phyloP scores from a whole-genome alignment of 2,797 vertebrate genomes.

The Mormyrops attenuatus region DNA sequence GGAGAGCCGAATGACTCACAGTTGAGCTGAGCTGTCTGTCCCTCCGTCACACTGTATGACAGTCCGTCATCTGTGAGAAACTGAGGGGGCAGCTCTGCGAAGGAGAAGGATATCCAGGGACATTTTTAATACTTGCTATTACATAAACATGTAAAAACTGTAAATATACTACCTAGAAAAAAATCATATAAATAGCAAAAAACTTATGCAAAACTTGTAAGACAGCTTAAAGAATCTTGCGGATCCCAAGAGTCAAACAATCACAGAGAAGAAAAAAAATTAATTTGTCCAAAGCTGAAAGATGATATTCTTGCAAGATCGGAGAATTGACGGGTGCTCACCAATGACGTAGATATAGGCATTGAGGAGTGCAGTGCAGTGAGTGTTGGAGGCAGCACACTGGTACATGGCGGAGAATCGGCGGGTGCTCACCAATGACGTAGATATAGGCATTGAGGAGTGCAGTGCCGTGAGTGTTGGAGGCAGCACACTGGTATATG shows the following conservation, averaged over 20 bases:
- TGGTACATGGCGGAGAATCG: constrained; percentile 61
- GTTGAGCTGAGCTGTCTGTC: constrained; percentile 63
- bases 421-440: constrained; percentile 66
- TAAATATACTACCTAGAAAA: background rate
- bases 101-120: background rate
- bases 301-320: background rate
- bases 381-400: constrained; percentile 76
- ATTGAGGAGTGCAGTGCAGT: constrained; percentile 73
- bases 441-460: constrained; percentile 75
- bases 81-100: constrained; percentile 73
- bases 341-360: constrained; percentile 75
- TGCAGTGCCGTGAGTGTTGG: constrained; percentile 73
- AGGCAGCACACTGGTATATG: constrained; percentile 79
- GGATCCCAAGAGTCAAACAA: background rate
- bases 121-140: background rate
- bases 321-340: constrained; percentile 44
- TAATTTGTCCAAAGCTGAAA: background rate
- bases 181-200: background rate
- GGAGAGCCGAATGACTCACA: constrained; percentile 84
- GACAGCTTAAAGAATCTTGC: background rate
- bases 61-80: constrained; percentile 69
- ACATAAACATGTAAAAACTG: background rate
- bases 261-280: background rate
- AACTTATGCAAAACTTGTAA: background rate
- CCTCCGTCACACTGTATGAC: constrained; percentile 63